Base-by-base conservation (phyloP, 2,888 invertebrate genomes). In the Drosophila differens region DNA sequence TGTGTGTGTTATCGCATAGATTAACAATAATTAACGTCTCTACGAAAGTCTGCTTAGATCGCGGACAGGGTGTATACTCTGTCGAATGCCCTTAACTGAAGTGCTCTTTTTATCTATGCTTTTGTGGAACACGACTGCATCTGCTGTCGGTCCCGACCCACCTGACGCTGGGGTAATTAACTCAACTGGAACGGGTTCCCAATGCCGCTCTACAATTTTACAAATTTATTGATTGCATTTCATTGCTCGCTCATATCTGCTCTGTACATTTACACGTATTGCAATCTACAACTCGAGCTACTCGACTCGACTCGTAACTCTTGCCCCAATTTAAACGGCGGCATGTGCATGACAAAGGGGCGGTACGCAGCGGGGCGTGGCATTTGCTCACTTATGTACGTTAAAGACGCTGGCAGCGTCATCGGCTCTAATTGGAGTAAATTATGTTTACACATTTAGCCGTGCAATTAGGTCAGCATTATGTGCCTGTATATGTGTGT, bases 371-470 rank as follows among this genome's bases (percentile, higher is more conserved):
- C 67, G 86, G 68, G 80, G 85, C 71, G 69, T 69, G 58, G 68
- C 69, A 59, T 4, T 4, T 52, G 57, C 64, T 12, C 64, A 68
- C 63, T 79, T 76, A 66, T 39, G 39, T 25, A 57, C 28, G 12
- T 39, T 35, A 44, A 72, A 74, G 67, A 61, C 74, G 74, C 55
- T 53, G 80, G 57, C 68, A 68, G 41, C 64, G 63, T 67, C 80
- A 80, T 55, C 53, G 81, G 61, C 76, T 82, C 76, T 89, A 89
- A 89, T 86, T 89, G 84, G 76, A 89, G 79, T 89, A 81, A 89
- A 86, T 86, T 79, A 84, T 86, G 87, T 86, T 89, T 86, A 86
- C 89, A 86, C 89, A 89, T 86, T 86, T 79, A 84, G 74, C 72
- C 64, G 72, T 67, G 83, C 84, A 86, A 86, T 86, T 84, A 71